Evolutionary conservation across 2,888 invertebrate genomes (phyloP).

Genomic region (Ceramica pisi): DNA sequence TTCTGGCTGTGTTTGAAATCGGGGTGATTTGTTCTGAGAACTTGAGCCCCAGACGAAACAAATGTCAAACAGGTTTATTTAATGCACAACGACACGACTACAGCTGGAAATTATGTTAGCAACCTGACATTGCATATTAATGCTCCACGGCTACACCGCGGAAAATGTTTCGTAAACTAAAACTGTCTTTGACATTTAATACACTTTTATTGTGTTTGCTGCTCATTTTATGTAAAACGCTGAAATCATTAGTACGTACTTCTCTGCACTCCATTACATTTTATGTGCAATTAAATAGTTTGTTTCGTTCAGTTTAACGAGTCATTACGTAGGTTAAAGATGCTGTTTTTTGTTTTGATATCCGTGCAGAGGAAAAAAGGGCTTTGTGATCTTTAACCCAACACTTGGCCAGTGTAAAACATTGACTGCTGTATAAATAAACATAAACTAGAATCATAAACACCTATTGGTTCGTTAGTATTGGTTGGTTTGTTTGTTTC

Average conservation of each 20-base stretch:
- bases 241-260: constrained; percentile 44
- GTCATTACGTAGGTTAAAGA: constrained; percentile 30
- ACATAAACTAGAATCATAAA: constrained; percentile 4
- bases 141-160: constrained; percentile 28
- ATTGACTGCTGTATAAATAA: not conserved
- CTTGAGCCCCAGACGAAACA: constrained; percentile 67
- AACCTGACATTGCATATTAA: constrained; percentile 51
- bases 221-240: constrained; percentile 37
- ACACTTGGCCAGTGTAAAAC: constrained; percentile 1
- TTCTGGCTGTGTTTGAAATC: constrained; percentile 58
- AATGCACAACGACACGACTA: constrained; percentile 55
- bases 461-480: too few species aligned
- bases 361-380: constrained; percentile 4
- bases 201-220: constrained; percentile 40
- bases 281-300: constrained; percentile 49
- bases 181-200: constrained; percentile 50
- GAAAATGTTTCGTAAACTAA: constrained; percentile 43
- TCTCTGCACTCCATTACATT: constrained; percentile 36
- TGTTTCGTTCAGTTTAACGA: constrained; percentile 40
- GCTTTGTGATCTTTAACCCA: constrained; percentile 30
- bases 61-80: constrained; percentile 70
- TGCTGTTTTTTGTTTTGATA: constrained; percentile 18
- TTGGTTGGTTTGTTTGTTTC: too few species aligned
- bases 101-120: constrained; percentile 54
- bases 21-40: constrained; percentile 62